Base-by-base conservation (phyloP, 1,140 invertebrate species). In the Apis dorsata region DNA sequence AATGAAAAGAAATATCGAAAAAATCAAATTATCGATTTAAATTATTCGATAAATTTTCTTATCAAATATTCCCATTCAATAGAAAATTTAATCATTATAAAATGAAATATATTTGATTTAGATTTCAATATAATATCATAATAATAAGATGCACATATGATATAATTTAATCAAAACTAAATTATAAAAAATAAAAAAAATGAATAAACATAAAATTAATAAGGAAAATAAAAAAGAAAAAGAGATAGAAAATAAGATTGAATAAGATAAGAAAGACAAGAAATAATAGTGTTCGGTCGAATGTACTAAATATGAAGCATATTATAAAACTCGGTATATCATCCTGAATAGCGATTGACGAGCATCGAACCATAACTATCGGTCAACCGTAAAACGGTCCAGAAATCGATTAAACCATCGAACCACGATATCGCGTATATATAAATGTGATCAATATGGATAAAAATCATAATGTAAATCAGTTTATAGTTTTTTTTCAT, bases 351-450 rank as follows among this genome's bases (percentile, higher is more conserved):
- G 79, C 71, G 82, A 87, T 90, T 89, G 88, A 87, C 85, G 84
- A 82, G 76, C 90, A 90, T 79, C 85, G 87, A 92, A 85, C 91
- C 90, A 90, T 93, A 88, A 89, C 89, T 85, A 81, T 79, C 88
- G 86, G 85, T 90, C 88, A 82, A 92, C 88, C 91, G 90, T 92
- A 82, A 92, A 91, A 89, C 89, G 86, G 87, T 90, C 86, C 87
- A 90, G 90, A 49, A 44, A 77, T 82, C 74, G 80, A 82, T 82
- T 62, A 28, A 72, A 53, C 15, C n/a, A 8, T 72, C 49, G n/a
- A 63, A 73, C n/a, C 70, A 8, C 69, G 8, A 51, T 17, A 65
- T 19, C 2, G 13, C n/a, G 1, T 24, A 13, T 62, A 62, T 62
- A 24, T 62, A 60, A 7, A 5, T 13, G 0, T 28, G 34, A 3